Conservation (phyloP, 2,888 invertebrate species). For the Cylindroiulus punctatus region DNA sequence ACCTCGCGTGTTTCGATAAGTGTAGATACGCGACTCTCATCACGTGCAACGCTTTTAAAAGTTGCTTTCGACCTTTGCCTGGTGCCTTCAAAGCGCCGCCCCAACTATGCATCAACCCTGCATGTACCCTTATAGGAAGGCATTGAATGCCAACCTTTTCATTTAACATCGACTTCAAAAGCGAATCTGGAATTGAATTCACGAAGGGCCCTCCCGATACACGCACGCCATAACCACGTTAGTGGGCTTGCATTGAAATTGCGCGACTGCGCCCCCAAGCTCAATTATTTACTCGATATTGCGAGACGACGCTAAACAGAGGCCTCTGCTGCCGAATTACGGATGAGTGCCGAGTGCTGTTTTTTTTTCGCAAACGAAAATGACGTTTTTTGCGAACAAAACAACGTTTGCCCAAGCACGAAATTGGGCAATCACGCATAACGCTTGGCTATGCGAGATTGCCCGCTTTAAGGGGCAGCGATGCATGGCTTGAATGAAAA, state of each 20-base stretch:
- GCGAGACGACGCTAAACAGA: neutral
- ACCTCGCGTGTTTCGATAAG: too few relatives aligned
- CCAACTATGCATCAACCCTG: too few relatives aligned
- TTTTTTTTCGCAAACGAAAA: neutral
- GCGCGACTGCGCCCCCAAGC: neutral
- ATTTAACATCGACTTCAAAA: slow-evolving; percentile 3
- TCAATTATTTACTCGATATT: neutral
- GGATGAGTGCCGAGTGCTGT: neutral
- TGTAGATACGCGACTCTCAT: too few relatives aligned
- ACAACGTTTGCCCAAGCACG: neutral
- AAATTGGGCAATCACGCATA: slow-evolving; percentile 1
- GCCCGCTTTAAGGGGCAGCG: neutral
- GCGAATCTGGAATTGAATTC: slow-evolving; percentile 24
- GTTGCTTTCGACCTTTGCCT: too few relatives aligned
- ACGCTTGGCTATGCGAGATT: neutral
- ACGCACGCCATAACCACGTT: slow-evolving; percentile 30
- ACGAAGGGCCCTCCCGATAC: neutral
- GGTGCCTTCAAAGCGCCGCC: too few relatives aligned
- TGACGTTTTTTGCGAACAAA: neutral
- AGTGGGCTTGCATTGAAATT: neutral
- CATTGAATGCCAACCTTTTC: slow-evolving; percentile 14
- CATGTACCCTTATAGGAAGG: neutral
- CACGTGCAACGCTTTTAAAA: too few relatives aligned
- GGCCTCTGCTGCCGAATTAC: neutral
- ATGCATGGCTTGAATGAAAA: neutral